phyloP scores from a whole-genome alignment of 2,113 vertebrate species.

The Cynopterus brachyotis region DNA sequence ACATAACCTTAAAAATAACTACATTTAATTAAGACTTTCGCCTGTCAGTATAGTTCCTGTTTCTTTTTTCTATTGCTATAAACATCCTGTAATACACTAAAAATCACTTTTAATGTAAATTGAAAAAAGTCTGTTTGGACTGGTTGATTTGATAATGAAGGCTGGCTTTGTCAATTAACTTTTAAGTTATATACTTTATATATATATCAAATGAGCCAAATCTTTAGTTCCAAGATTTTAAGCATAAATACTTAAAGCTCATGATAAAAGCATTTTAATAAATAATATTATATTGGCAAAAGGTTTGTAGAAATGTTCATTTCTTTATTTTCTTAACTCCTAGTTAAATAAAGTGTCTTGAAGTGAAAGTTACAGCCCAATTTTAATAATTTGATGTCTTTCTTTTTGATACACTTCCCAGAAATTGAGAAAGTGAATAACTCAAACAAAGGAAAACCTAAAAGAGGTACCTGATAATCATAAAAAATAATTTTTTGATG shows the following conservation, averaged over 20 bases:
- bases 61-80: background rate
- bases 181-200: slow-evolving; percentile 16
- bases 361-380: background rate
- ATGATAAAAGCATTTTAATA: background rate
- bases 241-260: slow-evolving; percentile 14
- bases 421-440: slow-evolving; percentile 17
- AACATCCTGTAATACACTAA: background rate
- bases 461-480: background rate
- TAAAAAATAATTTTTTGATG: slow-evolving; percentile 2
- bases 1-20: background rate
- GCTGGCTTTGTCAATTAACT: background rate
- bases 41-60: background rate
- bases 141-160: background rate
- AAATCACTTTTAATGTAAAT: background rate
- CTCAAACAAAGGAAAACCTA: background rate
- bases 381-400: background rate
- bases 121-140: background rate
- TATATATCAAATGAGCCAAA: background rate
- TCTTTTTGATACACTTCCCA: background rate
- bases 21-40: background rate
- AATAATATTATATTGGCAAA: background rate
- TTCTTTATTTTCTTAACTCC: slow-evolving; percentile 11
- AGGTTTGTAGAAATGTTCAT: slow-evolving; percentile 14
- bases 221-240: slow-evolving; percentile 17
- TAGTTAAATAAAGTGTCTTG: background rate